Percentiles rank a stretch among this genome's conserved stretches.
phyloP scores from a whole-genome alignment of 30 jellyfish, hydroid and myxozoan species.

The Aurelia aurita region DNA sequence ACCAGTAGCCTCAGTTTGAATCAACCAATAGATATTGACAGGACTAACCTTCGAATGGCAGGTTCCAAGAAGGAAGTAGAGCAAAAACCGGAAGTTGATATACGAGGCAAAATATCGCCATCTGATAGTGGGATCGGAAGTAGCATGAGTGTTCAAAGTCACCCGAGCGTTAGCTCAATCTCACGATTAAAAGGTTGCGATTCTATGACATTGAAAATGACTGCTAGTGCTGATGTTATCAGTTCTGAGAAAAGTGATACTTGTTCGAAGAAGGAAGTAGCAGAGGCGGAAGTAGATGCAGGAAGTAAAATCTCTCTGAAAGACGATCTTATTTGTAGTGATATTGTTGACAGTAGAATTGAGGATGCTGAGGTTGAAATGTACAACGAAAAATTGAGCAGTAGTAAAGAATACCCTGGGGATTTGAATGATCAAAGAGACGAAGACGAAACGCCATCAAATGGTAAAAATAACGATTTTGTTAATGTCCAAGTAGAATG shows the following conservation, averaged over 20 bases:
- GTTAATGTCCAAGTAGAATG: not conserved
- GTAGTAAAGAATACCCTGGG: slow-evolving; percentile 4
- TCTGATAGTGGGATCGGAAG: slow-evolving; percentile 88
- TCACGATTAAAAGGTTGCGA: slow-evolving; percentile 12
- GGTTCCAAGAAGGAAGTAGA: slow-evolving; percentile 39
- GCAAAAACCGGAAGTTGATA: slow-evolving; percentile 16
- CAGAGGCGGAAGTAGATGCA: not conserved
- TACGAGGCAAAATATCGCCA: slow-evolving; percentile 62
- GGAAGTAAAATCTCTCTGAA: not conserved
- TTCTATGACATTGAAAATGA: not conserved
- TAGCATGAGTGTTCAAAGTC: slow-evolving; percentile 75
- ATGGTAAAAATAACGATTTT: slow-evolving; percentile 21
- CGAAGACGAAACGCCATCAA: slow-evolving; percentile 51
- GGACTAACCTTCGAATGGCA: slow-evolving; percentile 1
- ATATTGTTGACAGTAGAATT: slow-evolving; percentile 11
- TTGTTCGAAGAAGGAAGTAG: not conserved
- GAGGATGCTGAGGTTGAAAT: slow-evolving; percentile 72
- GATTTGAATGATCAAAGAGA: slow-evolving; percentile 16
- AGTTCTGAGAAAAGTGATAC: slow-evolving; percentile 6
- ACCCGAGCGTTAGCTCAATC: slow-evolving; percentile 53
- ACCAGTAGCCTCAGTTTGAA: slow-evolving; percentile 90
- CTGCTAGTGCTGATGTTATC: not conserved
- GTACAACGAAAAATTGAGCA: slow-evolving; percentile 8
- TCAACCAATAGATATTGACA: slow-evolving; percentile 49
- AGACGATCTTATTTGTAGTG: not conserved